A percentile compares a stretch with the other conserved stretches of the same genome.
These are phyloP conservation scores for Ferdinandea cuprea DNA, from an alignment of 2,888 invertebrate species.

Conservation along the genomic window DNA sequence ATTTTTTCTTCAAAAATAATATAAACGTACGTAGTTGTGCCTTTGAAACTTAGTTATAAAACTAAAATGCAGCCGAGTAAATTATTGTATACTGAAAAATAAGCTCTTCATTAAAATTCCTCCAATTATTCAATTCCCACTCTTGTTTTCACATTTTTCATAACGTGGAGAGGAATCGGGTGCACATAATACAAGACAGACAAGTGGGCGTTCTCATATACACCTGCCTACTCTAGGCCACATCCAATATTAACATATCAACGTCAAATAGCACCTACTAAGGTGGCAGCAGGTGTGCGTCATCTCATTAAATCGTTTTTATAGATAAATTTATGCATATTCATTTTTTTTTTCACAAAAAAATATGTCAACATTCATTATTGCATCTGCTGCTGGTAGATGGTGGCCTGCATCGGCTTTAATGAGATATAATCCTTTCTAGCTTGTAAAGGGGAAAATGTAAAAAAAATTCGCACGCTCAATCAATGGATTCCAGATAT, in stretches of 20 bases:
- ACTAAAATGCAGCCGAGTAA: background rate
- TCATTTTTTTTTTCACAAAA: slow-evolving; percentile 21
- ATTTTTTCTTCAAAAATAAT: background rate
- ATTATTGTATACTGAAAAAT: background rate
- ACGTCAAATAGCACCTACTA: slow-evolving; percentile 44
- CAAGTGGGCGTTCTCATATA: slow-evolving; percentile 37
- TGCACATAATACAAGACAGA: background rate
- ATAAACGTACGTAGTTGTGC: background rate
- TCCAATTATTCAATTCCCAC: background rate
- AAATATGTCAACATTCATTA: slow-evolving; percentile 49
- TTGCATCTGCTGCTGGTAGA: background rate
- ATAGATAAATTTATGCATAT: slow-evolving; percentile 54
- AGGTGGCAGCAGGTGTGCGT: slow-evolving; percentile 46
- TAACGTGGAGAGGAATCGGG: background rate
- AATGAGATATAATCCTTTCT: slow-evolving; percentile 49
- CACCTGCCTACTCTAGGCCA: background rate
- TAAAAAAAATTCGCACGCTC: slow-evolving; percentile 2
- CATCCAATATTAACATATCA: slow-evolving; percentile 41
- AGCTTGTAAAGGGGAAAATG: background rate
- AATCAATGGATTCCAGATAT: slow-evolving; percentile 67
- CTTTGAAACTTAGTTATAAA: too few relatives aligned
- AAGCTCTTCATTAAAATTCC: background rate
- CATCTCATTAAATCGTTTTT: slow-evolving; percentile 51
- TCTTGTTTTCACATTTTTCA: background rate
- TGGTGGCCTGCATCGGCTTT: slow-evolving; percentile 34